A percentile compares a stretch with the other conserved stretches of the same genome.
Evolutionary conservation across 2,797 vertebrate genomes (phyloP).

Genomic region (Cuculus canorus): DNA sequence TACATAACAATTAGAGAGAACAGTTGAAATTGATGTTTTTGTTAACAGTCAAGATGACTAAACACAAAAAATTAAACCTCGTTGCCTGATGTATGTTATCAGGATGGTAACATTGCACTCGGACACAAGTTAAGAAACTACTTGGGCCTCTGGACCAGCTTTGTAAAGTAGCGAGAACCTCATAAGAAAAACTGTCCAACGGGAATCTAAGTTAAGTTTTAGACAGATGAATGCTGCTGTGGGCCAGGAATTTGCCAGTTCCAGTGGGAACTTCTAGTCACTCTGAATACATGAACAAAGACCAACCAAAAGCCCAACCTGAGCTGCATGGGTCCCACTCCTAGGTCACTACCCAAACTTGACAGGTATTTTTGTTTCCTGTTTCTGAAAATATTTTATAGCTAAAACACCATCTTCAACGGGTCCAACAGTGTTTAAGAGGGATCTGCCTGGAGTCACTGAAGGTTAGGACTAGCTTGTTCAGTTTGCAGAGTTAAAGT

Average conservation of each 20-base stretch:
- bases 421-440: not conserved
- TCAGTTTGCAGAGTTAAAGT: not conserved
- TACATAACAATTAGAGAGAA: not conserved
- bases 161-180: not conserved
- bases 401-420: not conserved
- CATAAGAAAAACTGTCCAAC: not conserved
- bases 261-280: not conserved
- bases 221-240: not conserved
- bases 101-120: not conserved
- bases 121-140: not conserved
- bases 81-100: not conserved
- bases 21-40: not conserved
- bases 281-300: not conserved
- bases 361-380: not conserved
- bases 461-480: not conserved
- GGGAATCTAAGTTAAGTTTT: not conserved
- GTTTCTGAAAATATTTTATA: not conserved
- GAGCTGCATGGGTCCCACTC: fast-evolving
- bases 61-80: not conserved
- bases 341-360: not conserved
- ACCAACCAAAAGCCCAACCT: not conserved
- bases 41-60: not conserved
- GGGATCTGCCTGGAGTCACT: not conserved
- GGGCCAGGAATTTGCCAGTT: not conserved
- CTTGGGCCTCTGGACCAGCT: not conserved